Percentiles rank a stretch among this genome's conserved stretches.
Conservation (phyloP, 2,888 invertebrate genomes). For the Zeuzera pyrina region DNA sequence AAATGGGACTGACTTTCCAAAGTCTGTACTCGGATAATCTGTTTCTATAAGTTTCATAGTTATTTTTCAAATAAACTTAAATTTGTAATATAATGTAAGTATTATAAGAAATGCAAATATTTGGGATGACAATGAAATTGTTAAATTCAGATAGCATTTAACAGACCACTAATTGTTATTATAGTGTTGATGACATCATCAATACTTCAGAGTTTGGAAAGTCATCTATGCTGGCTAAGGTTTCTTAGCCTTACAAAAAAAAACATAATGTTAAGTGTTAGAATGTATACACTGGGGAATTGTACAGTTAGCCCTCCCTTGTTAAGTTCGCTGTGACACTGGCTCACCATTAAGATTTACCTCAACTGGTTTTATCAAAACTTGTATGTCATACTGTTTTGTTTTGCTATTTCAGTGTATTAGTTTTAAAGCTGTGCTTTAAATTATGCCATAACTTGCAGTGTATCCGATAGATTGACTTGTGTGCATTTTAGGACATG, state of each 20-base stretch:
- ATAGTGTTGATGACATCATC: slow-evolving; percentile 32
- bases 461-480: slow-evolving; percentile 24
- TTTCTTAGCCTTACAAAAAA: slow-evolving; percentile 63
- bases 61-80: too few species aligned
- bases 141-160: too few species aligned
- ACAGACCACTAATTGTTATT: slow-evolving; percentile 32
- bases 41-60: too few species aligned
- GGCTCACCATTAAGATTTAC: slow-evolving; percentile 59
- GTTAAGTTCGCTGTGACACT: slow-evolving; percentile 70
- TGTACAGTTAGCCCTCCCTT: slow-evolving; percentile 73
- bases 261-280: slow-evolving; percentile 72
- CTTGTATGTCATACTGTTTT: slow-evolving; percentile 43
- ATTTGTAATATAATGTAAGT: neutral
- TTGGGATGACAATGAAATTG: too few species aligned
- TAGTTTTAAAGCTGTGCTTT: slow-evolving; percentile 52
- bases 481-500: slow-evolving; percentile 45
- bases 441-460: slow-evolving; percentile 37
- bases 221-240: slow-evolving; percentile 62
- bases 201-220: slow-evolving; percentile 63
- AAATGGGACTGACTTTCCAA: slow-evolving; percentile 69
- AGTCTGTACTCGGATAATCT: too few species aligned
- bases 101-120: neutral
- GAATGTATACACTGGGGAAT: slow-evolving; percentile 70
- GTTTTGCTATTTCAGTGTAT: slow-evolving; percentile 1
- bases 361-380: slow-evolving; percentile 59